phyloP scores from a whole-genome alignment of 2,888 invertebrate species.

The Trisateles emortualis region DNA sequence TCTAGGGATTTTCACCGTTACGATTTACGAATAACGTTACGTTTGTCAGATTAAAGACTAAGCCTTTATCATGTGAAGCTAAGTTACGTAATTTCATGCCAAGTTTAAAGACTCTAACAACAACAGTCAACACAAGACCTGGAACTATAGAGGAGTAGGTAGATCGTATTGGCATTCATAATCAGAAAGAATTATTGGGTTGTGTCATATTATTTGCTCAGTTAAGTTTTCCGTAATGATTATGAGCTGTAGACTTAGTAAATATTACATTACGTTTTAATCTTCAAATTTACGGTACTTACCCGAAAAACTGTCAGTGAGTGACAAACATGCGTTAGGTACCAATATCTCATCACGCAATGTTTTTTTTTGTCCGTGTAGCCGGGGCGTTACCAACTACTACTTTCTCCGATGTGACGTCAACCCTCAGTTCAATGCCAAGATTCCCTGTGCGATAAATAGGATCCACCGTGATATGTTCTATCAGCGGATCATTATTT shows the following conservation, averaged over 20 bases:
- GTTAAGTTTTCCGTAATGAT: too few species aligned
- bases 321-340: constrained; percentile 13
- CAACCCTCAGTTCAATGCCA: constrained; percentile 49
- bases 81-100: too few species aligned
- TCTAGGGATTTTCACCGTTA: neutral
- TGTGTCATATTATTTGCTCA: too few species aligned
- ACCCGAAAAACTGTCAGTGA: neutral
- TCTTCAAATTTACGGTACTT: neutral
- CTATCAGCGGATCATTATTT: constrained; percentile 22
- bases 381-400: constrained; percentile 14
- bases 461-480: constrained; percentile 27
- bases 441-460: constrained; percentile 40
- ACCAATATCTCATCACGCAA: constrained; percentile 4
- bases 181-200: too few species aligned
- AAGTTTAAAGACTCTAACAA: too few species aligned
- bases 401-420: constrained; percentile 40
- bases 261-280: too few species aligned
- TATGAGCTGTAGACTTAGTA: too few species aligned
- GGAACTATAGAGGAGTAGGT: too few species aligned
- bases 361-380: constrained; percentile 24
- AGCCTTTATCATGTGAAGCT: neutral
- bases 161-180: too few species aligned
- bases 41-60: neutral
- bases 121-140: too few species aligned
- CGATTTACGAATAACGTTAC: neutral